A percentile compares a stretch with the other conserved stretches of the same genome.
phyloP scores from a whole-genome alignment of 2,113 vertebrate species.

The Cyphomyrus plagiostoma region DNA sequence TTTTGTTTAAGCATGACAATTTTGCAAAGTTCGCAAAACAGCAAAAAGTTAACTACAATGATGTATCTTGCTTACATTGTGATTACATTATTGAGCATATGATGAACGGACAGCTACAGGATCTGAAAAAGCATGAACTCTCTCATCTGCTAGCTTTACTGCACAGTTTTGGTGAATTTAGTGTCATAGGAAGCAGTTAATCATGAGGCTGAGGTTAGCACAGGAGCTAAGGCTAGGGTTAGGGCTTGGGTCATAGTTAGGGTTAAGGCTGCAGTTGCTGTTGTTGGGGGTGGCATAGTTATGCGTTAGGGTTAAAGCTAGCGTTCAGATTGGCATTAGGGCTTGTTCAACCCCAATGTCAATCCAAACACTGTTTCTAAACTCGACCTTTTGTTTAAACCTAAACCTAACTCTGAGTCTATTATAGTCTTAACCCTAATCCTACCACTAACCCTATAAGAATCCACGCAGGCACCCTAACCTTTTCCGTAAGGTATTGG shows the following conservation, averaged over 20 bases:
- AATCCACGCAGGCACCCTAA: neutral
- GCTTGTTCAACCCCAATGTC: neutral
- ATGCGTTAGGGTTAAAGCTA: neutral
- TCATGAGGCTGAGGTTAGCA: neutral
- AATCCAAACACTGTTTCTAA: neutral
- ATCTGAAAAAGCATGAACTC: neutral
- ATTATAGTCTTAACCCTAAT: neutral
- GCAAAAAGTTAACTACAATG: neutral
- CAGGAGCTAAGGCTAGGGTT: neutral
- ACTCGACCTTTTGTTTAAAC: neutral
- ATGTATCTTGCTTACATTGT: neutral
- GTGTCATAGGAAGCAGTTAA: neutral
- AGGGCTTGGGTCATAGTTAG: neutral
- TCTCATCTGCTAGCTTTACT: neutral
- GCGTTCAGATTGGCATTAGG: neutral
- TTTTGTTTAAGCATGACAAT: neutral
- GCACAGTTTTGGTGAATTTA: neutral
- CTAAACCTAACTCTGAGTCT: neutral
- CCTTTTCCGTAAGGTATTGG: neutral
- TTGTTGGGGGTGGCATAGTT: neutral
- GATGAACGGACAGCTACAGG: neutral
- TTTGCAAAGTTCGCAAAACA: neutral
- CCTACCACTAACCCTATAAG: neutral
- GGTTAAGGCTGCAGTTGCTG: neutral
- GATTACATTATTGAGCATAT: neutral